A percentile compares a stretch with the other conserved stretches of the same genome.
These are phyloP conservation scores for Drosophila cardini DNA, from an alignment of 1,140 invertebrate species.

Conservation along the genomic window DNA sequence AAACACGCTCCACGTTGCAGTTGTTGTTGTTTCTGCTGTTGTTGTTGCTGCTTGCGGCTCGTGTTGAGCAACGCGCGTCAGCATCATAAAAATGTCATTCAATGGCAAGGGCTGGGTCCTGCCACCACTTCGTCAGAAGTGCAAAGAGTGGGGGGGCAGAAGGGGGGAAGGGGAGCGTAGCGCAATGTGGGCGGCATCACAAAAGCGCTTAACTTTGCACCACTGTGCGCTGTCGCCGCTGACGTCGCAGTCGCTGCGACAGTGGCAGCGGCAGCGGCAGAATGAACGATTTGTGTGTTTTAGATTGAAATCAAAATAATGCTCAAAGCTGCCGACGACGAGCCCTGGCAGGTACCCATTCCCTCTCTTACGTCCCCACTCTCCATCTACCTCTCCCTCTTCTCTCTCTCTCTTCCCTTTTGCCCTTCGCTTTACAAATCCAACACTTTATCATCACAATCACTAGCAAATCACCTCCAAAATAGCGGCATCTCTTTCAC, in stretches of 20 bases:
- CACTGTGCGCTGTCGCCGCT: slow-evolving; percentile 56
- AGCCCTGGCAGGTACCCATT: slow-evolving; percentile 44
- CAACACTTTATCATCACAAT: background rate
- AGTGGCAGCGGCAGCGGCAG: slow-evolving; percentile 49
- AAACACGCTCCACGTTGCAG: slow-evolving; percentile 58
- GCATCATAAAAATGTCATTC: slow-evolving; percentile 83
- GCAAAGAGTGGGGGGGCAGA: too few species aligned
- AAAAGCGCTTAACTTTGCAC: slow-evolving; percentile 30
- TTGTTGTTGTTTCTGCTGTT: slow-evolving; percentile 19
- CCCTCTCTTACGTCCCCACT: background rate
- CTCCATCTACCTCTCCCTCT: too few species aligned
- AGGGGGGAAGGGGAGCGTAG: background rate
- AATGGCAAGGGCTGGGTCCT: slow-evolving; percentile 48
- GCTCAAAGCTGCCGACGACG: slow-evolving; percentile 71
- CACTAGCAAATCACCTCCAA: slow-evolving; percentile 27
- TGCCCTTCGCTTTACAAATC: background rate
- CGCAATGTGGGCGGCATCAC: slow-evolving; percentile 12
- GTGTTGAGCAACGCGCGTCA: slow-evolving; percentile 79
- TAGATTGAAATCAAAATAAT: slow-evolving; percentile 84
- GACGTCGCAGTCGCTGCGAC: slow-evolving; percentile 17
- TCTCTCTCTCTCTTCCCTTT: background rate
- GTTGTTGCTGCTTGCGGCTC: slow-evolving; percentile 38
- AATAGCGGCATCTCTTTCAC: slow-evolving; percentile 46
- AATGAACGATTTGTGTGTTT: slow-evolving; percentile 84
- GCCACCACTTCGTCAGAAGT: background rate